phyloP scores from a whole-genome alignment of 2,888 invertebrate genomes.

The Caenorhabditis sp. region DNA sequence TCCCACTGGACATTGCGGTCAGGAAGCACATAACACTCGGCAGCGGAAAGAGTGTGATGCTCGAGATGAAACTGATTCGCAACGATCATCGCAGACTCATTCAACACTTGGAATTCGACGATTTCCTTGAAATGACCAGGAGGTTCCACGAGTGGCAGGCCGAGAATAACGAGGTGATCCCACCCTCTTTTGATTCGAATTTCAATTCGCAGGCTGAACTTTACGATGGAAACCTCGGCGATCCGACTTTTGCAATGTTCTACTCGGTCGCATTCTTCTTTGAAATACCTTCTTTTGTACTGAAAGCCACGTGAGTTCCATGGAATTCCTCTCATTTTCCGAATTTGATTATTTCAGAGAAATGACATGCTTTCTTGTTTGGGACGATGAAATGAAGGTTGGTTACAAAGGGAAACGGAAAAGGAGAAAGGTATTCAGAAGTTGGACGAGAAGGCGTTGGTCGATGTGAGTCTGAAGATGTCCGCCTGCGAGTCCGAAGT shows the following conservation, averaged over 20 bases:
- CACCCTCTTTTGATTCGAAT: not conserved
- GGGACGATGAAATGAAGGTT: conserved; percentile 60
- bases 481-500: conserved; percentile 52
- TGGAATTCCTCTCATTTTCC: not conserved
- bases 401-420: not conserved
- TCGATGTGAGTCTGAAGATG: conserved; percentile 48
- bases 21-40: conserved; percentile 41
- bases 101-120: conserved; percentile 46
- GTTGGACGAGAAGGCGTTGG: conserved; percentile 40
- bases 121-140: conserved; percentile 53
- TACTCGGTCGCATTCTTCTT: conserved; percentile 58
- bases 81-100: conserved; percentile 42
- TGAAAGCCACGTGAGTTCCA: conserved; percentile 50
- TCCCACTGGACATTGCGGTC: conserved; percentile 29
- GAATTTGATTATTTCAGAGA: conserved; percentile 37
- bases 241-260: conserved; percentile 57
- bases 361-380: conserved; percentile 62
- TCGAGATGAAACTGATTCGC: conserved; percentile 50
- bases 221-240: conserved; percentile 61
- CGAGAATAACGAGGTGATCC: conserved; percentile 9
- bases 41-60: conserved; percentile 20
- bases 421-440: conserved; percentile 41
- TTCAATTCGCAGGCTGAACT: conserved; percentile 19
- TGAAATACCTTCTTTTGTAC: conserved; percentile 55
- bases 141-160: conserved; percentile 58